These are phyloP conservation scores for Luscinia megarhynchos DNA, from an alignment of 2,797 vertebrate species.

Conservation along the genomic window DNA sequence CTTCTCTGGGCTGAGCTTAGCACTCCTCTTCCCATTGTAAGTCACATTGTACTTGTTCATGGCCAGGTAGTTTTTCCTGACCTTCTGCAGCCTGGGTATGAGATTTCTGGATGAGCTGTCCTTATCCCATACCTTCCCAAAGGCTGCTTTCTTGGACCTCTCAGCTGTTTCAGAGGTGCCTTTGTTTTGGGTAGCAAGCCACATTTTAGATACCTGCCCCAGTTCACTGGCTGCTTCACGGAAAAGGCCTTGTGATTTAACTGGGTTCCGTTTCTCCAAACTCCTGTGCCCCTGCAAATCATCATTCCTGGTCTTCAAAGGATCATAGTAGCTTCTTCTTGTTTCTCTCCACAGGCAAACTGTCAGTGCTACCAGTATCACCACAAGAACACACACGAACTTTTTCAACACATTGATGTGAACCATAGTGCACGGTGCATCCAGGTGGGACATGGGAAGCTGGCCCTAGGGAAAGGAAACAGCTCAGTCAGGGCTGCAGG, in stretches of 20 bases:
- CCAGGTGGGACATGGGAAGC: conserved; percentile 27
- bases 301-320: conserved; percentile 43
- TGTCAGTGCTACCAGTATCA: conserved; percentile 70
- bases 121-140: conserved; percentile 78
- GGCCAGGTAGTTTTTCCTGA: conserved; percentile 72
- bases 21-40: conserved; percentile 64
- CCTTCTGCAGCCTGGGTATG: conserved; percentile 72
- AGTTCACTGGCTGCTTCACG: neutral
- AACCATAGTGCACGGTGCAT: conserved; percentile 76
- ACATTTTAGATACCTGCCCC: neutral
- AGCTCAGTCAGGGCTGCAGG: neutral
- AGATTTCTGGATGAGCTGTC: conserved; percentile 79
- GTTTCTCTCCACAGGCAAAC: conserved; percentile 80
- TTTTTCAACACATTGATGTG: conserved; percentile 76
- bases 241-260: conserved; percentile 2
- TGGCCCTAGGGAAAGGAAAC: conserved; percentile 52
- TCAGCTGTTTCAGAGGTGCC: neutral
- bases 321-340: conserved; percentile 66
- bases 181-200: neutral
- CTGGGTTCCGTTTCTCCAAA: neutral
- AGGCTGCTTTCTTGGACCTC: conserved; percentile 21
- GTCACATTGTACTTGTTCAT: conserved; percentile 80
- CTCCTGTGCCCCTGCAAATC: conserved; percentile 16
- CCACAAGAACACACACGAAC: conserved; percentile 62
- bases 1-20: conserved; percentile 64